Evolutionary conservation across 2,113 vertebrate species (phyloP), one percentile per base, ranked within the genome.

Genomic region (Rhea pennata): DNA sequence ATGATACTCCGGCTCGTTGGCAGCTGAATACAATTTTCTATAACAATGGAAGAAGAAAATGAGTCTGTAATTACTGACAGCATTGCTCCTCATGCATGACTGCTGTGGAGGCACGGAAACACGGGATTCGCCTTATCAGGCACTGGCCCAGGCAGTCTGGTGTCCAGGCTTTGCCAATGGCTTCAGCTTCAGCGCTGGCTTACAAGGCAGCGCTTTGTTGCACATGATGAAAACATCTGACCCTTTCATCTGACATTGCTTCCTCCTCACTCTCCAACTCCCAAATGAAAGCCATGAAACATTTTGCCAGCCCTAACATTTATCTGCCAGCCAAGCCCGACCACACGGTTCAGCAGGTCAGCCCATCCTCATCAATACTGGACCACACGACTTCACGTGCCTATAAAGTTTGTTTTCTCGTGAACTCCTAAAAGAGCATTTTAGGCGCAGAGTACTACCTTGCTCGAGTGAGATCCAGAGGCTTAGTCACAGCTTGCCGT

Each of bases 391-490:
- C 64, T 84, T 67, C n/a, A 75, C 2, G 4, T 26, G 46, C 22
- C 24, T 15, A 48, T 27, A 8, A 87, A 80, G 51, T 73, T 91
- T 77, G 14, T 50, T 87, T 93, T 89, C 71, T 92, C 61, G 56
- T 39, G 33, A 75, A 51, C 73, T 83, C 50, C 50, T 75, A 62
- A 64, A 77, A 50, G 46, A 88, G 54, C 39, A 54, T 71, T 85
- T 95, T 48, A 81, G 40, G 66, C 69, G 88, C 62, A 53, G 75
- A 86, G 10, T 42, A 48, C 96, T 99, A 99, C 99, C 99, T 99
- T 97, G 99, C 99, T 98, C 99, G 98, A 70, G 99, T 99, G 97
- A 99, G 99, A 98, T 99, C 99, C 97, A 99, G 98, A 77, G 99
- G 99, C 94, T 99, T 99, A 86, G 99, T 99, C 92, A 99, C 98